phyloP scores from a whole-genome alignment of 2,113 vertebrate genomes.

The Otus sunia region DNA sequence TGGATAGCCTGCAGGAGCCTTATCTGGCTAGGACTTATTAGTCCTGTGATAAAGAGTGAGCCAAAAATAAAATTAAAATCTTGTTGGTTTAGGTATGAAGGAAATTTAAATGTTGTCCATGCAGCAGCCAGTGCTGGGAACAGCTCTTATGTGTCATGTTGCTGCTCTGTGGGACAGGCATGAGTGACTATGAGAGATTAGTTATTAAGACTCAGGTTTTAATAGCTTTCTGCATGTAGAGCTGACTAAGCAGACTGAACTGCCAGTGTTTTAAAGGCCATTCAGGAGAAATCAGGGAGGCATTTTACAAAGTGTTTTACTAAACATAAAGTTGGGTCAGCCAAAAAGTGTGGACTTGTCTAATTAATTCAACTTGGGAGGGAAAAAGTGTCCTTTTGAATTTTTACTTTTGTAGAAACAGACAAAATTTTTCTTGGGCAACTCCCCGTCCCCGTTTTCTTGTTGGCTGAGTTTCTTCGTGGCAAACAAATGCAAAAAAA shows the following conservation, averaged over 20 bases:
- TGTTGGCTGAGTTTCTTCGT: neutral
- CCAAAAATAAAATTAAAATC: neutral
- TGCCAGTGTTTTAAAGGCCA: neutral
- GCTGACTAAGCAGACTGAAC: neutral
- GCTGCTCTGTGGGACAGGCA: neutral
- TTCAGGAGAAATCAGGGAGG: neutral
- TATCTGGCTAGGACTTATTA: neutral
- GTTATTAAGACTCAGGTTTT: neutral
- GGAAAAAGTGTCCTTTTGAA: rapidly evolving
- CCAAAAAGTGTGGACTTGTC: neutral
- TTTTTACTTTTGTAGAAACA: neutral
- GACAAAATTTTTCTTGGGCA: neutral
- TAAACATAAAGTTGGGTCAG: neutral
- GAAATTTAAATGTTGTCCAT: rapidly evolving
- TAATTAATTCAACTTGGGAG: neutral
- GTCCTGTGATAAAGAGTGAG: neutral
- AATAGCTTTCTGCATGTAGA: neutral
- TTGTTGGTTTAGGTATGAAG: neutral
- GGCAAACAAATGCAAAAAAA: neutral
- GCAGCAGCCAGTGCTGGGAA: neutral
- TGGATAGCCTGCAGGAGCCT: neutral
- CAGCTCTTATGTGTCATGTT: rapidly evolving
- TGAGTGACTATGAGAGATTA: neutral
- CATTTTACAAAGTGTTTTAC: neutral
- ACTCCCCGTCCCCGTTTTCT: rapidly evolving